Evolutionary conservation across 1,140 invertebrate species (phyloP).

Genomic region (Atopsyche davidsoni): DNA sequence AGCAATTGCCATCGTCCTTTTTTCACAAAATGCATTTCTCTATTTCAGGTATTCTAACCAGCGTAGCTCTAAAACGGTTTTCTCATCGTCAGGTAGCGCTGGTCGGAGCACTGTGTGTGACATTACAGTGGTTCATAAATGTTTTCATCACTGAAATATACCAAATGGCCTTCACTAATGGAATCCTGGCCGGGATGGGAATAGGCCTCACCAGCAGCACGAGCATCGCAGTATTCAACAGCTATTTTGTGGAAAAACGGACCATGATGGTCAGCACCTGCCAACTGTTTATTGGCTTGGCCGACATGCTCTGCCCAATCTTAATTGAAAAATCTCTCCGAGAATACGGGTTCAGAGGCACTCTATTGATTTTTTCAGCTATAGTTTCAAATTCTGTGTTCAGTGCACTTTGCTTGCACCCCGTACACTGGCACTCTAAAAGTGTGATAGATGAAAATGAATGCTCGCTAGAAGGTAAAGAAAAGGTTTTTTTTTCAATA

Average conservation of each 20-base stretch:
- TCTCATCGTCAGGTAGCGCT: constrained; percentile 48
- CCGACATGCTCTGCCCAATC: constrained; percentile 53
- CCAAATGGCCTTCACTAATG: constrained; percentile 51
- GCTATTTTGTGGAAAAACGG: constrained; percentile 52
- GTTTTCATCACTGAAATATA: constrained; percentile 46
- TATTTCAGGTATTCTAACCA: constrained; percentile 49
- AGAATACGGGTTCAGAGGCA: constrained; percentile 55
- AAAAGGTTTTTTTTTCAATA: no score
- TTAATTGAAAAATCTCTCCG: constrained; percentile 46
- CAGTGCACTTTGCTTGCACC: constrained; percentile 58
- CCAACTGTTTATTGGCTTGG: constrained; percentile 52
- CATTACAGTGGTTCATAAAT: constrained; percentile 46
- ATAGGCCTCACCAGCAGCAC: not conserved
- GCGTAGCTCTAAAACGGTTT: constrained; percentile 47
- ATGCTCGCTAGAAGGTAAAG: no score
- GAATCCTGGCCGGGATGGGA: constrained; percentile 49
- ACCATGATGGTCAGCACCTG: constrained; percentile 54
- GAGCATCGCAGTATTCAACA: constrained; percentile 52
- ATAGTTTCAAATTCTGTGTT: constrained; percentile 56
- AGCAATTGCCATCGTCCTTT: no score
- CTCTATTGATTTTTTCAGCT: constrained; percentile 51
- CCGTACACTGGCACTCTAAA: constrained; percentile 58
- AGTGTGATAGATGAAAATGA: no score
- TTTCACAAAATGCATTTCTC: no score
- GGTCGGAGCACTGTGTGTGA: constrained; percentile 45